Conservation (phyloP, 2,797 vertebrate species). For the Thunnus albacares region DNA sequence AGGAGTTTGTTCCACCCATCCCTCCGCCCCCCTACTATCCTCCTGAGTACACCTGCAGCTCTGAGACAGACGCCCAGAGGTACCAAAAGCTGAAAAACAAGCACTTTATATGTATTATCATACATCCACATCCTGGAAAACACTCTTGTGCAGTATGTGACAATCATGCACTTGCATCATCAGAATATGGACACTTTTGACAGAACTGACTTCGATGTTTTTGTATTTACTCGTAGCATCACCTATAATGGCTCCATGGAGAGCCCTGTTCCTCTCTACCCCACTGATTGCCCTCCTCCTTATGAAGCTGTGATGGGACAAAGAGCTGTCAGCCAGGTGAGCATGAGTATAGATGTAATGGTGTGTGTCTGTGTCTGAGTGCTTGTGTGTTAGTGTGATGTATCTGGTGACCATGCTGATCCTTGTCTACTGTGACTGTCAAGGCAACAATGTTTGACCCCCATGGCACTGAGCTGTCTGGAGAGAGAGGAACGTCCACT, state of each 20-base stretch:
- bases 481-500: conserved; percentile 91
- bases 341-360: conserved; percentile 27
- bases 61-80: conserved; percentile 97
- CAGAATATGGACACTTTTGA: not conserved
- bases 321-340: conserved; percentile 92
- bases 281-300: conserved; percentile 95
- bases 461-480: conserved; percentile 89
- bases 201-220: conserved; percentile 4
- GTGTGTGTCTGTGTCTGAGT: not conserved
- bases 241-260: conserved; percentile 99
- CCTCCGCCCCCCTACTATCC: conserved; percentile 97
- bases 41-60: conserved; percentile 98
- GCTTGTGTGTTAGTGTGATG: conserved; percentile 1
- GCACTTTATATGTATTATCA: not conserved
- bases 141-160: not conserved
- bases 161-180: not conserved
- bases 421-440: conserved; percentile 54
- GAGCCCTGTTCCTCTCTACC: conserved; percentile 95
- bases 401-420: conserved; percentile 15
- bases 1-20: conserved; percentile 97
- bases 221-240: conserved; percentile 85
- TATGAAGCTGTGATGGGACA: conserved; percentile 97
- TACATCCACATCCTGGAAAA: not conserved
- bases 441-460: conserved; percentile 95
- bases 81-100: conserved; percentile 58